Evolutionary conservation across 2,888 invertebrate genomes (phyloP).

Genomic region (Brachylomia viminalis): DNA sequence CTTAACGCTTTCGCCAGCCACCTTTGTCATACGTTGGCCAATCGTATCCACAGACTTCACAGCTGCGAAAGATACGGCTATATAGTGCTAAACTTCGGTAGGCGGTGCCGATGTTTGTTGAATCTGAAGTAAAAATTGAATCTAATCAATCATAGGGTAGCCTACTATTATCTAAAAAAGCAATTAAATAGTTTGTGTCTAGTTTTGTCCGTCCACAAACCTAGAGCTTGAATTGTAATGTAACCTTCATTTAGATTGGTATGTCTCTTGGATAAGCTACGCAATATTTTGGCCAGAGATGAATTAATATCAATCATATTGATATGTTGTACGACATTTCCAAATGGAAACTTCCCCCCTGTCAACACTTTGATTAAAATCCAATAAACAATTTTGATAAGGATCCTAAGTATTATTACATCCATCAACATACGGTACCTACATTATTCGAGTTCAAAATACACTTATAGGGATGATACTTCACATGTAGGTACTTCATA

Average conservation of each 20-base stretch:
- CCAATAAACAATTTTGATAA: slow-evolving; percentile 37
- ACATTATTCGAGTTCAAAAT: slow-evolving; percentile 25
- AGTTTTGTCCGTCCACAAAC: neutral
- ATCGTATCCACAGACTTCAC: neutral
- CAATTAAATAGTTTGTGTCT: neutral
- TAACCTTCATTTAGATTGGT: neutral
- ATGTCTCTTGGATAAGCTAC: slow-evolving; percentile 30
- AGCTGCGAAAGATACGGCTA: neutral
- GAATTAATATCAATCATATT: slow-evolving; percentile 45
- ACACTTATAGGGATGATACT: slow-evolving; percentile 25
- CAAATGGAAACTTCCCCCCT: slow-evolving; percentile 61
- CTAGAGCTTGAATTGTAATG: neutral
- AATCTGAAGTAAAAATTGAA: neutral
- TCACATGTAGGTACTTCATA: slow-evolving; percentile 14
- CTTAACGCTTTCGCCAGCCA: neutral
- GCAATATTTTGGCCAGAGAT: slow-evolving; percentile 17
- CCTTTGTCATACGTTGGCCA: neutral
- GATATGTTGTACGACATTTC: slow-evolving; percentile 47
- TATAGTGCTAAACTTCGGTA: neutral
- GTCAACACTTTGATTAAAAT: slow-evolving; percentile 51
- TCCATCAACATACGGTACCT: slow-evolving; percentile 6
- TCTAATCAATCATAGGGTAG: neutral
- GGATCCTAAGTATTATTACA: slow-evolving; percentile 11
- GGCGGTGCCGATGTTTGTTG: too few species aligned
- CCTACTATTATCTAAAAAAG: neutral